These are phyloP conservation scores for Cydia pomonella DNA, from an alignment of 1,140 invertebrate genomes.

Conservation along the genomic window DNA sequence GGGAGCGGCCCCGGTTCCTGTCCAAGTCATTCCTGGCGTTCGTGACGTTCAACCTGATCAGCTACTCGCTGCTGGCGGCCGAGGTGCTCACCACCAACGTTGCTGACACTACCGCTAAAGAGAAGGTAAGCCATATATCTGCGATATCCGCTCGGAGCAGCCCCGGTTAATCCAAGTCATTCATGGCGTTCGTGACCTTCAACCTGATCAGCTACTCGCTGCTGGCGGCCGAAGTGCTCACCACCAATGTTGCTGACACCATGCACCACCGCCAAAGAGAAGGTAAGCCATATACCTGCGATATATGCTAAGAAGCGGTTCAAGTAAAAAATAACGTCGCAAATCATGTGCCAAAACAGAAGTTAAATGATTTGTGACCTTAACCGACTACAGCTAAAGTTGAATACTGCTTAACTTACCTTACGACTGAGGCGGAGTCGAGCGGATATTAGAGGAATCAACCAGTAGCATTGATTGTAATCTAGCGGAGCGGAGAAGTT, in stretches of 20 bases:
- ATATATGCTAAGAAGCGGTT: constrained; percentile 84
- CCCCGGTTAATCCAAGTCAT: constrained; percentile 96
- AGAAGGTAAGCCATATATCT: constrained; percentile 76
- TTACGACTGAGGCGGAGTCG: too few species aligned
- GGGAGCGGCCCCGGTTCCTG: constrained; percentile 93
- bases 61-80: constrained; percentile 91
- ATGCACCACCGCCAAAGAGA: constrained; percentile 84
- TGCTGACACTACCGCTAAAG: constrained; percentile 83
- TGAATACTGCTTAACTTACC: too few species aligned
- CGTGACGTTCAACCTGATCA: constrained; percentile 93
- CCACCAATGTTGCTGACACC: constrained; percentile 84
- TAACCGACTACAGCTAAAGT: too few species aligned
- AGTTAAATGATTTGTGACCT: too few species aligned
- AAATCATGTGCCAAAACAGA: too few species aligned
- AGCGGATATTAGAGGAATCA: too few species aligned
- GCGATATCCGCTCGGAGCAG: constrained; percentile 84
- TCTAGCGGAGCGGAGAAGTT: too few species aligned
- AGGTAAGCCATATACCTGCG: constrained; percentile 65
- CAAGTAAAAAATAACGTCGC: constrained; percentile 91
- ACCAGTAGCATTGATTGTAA: too few species aligned
- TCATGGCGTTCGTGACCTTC: constrained; percentile 95
- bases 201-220: constrained; percentile 94
- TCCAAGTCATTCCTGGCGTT: constrained; percentile 97
- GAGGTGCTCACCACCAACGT: constrained; percentile 89
- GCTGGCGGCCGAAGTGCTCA: constrained; percentile 90